Evolutionary conservation across 2,888 invertebrate species (phyloP), one percentile per base, ranked within the genome.

Genomic region (Polymixis lichenea): DNA sequence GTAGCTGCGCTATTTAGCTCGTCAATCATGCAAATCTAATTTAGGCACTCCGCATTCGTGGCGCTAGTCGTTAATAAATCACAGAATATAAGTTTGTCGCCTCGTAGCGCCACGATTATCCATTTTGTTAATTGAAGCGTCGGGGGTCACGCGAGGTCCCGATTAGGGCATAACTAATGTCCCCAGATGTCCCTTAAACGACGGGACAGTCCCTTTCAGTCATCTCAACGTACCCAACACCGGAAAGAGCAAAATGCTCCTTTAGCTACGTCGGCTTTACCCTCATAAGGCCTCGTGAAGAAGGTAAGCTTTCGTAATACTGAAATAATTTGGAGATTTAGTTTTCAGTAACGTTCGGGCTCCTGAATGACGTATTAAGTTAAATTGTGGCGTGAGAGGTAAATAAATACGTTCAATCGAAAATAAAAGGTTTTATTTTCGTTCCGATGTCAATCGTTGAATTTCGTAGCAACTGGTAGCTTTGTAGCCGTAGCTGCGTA

Each of bases 81-180:
- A 87, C 88, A 87, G 89, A 91, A 90, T 90, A 92, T 91, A 91
- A 90, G 90, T 92, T 91, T 90, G 92, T 91, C 92, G 89, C 90
- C 89, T 91, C 89, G 90, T 89, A 89, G 90, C 87, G 84, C 82
- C 80, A 83, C 89, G 90, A 93, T 95, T 93, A 94, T 94, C 93
- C 92, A 95, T 94, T 94, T 92, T 91, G 92, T 94, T 95, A 95
- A 95, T 95, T 95, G 94, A 94, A 93, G 91, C 91, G 90, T 91
- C 91, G 90, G 90, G 82, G 89, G 92, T 92, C 94, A 95, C 94
- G 95, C 95, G 89, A 94, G 87, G 87, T 86, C 80, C 88, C 91
- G 90, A 93, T 94, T 94, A 94, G 82, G 65, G 83, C 78, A 87
- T 78, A 73, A 83, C 83, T 83, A 85, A 88, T 89, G 72, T 78